A percentile compares a stretch with the other conserved stretches of the same genome.
These are phyloP conservation scores for Bothrops alternatus DNA, from an alignment of 2,797 vertebrate genomes.

Conservation along the genomic window DNA sequence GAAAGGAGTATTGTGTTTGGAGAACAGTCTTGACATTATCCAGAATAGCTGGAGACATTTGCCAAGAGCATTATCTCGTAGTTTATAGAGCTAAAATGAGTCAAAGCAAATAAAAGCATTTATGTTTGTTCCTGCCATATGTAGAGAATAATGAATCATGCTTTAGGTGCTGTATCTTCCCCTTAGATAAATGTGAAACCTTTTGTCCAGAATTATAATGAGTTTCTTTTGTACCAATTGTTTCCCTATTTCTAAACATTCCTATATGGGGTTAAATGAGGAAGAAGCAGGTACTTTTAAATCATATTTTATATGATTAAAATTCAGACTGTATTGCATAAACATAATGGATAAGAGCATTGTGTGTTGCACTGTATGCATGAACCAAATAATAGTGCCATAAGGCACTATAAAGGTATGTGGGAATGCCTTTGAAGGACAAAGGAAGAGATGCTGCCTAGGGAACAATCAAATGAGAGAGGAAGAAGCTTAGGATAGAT, in stretches of 20 bases:
- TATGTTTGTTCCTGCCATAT: background rate
- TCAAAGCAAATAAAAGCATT: constrained; percentile 11
- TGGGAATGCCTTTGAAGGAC: background rate
- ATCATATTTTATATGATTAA: background rate
- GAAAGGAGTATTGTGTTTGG: background rate
- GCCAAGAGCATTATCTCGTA: constrained; percentile 18
- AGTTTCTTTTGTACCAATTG: background rate
- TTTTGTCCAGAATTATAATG: background rate
- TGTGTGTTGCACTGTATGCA: background rate
- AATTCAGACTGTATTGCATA: background rate
- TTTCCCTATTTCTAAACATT: background rate
- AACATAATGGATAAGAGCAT: background rate
- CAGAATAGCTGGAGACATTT: constrained; percentile 13
- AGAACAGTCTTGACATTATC: background rate
- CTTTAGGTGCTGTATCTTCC: background rate
- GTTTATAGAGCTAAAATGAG: constrained; percentile 19
- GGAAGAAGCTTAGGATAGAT: background rate
- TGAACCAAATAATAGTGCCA: background rate
- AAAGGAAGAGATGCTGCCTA: background rate
- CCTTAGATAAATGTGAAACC: background rate
- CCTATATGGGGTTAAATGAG: background rate
- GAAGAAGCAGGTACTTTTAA: background rate
- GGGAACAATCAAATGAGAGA: background rate
- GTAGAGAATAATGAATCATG: constrained; percentile 8
- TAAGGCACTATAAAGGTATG: background rate